These are phyloP conservation scores for Bufo gargarizans DNA, from an alignment of 2,113 vertebrate species.

Conservation along the genomic window DNA sequence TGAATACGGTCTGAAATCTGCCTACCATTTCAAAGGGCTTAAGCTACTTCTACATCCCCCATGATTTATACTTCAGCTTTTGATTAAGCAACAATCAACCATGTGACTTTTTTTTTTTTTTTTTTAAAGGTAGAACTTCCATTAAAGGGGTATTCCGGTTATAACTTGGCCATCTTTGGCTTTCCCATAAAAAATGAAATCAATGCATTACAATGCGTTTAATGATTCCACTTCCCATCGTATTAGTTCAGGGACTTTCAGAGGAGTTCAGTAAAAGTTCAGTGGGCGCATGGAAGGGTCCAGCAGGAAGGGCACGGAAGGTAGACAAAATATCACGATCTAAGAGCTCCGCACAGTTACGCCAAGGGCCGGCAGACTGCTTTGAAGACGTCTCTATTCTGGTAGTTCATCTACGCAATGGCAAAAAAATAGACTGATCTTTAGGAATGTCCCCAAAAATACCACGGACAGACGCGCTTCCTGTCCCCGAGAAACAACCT, in stretches of 20 bases:
- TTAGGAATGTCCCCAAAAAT: background rate
- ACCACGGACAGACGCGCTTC: background rate
- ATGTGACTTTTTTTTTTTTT: too few species aligned
- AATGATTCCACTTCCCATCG: too few species aligned
- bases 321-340: slow-evolving; percentile 15
- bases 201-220: background rate
- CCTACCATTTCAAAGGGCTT: too few species aligned
- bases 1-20: too few species aligned
- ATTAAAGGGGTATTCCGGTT: too few species aligned
- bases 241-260: background rate
- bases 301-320: background rate
- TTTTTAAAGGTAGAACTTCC: too few species aligned
- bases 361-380: background rate
- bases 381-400: background rate
- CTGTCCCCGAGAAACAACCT: background rate
- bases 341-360: background rate
- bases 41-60: too few species aligned
- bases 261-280: slow-evolving; percentile 15
- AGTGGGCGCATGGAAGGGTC: background rate
- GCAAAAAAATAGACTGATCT: background rate
- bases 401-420: background rate
- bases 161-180: too few species aligned
- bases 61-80: too few species aligned
- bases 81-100: too few species aligned
- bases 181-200: background rate